Conservation (phyloP, 2,113 vertebrate species). For the Carassius auratus region DNA sequence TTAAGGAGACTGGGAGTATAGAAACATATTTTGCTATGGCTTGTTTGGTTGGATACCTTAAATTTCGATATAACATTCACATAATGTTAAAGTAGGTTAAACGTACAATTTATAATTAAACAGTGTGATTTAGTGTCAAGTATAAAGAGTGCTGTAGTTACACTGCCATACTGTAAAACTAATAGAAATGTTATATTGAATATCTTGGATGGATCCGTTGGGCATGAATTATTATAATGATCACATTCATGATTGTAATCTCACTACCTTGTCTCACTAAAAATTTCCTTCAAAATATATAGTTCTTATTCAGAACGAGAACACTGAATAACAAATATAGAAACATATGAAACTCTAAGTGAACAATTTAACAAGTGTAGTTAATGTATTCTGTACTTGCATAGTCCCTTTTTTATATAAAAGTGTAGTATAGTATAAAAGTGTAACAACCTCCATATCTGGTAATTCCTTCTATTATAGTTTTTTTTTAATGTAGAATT, state of each 20-base stretch:
- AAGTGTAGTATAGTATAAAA: neutral
- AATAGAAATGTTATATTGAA: neutral
- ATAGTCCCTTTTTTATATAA: neutral
- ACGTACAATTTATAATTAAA: neutral
- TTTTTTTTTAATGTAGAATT: neutral
- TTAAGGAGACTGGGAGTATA: neutral
- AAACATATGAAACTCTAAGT: neutral
- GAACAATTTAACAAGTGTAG: neutral
- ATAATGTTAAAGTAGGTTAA: neutral
- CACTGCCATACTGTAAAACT: neutral
- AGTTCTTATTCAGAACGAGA: neutral
- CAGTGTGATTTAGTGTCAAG: neutral
- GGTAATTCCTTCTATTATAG: neutral
- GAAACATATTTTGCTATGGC: neutral
- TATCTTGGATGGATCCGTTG: neutral
- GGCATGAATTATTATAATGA: neutral
- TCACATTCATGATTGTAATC: neutral
- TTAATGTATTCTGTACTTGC: neutral
- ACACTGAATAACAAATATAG: neutral
- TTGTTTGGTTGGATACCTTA: neutral
- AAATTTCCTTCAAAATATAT: neutral
- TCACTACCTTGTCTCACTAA: neutral
- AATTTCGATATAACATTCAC: neutral
- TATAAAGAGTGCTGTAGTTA: neutral
- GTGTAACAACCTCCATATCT: neutral